Evolutionary conservation across 2,888 invertebrate genomes (phyloP).

Genomic region (Disparrhopalites patrizii): DNA sequence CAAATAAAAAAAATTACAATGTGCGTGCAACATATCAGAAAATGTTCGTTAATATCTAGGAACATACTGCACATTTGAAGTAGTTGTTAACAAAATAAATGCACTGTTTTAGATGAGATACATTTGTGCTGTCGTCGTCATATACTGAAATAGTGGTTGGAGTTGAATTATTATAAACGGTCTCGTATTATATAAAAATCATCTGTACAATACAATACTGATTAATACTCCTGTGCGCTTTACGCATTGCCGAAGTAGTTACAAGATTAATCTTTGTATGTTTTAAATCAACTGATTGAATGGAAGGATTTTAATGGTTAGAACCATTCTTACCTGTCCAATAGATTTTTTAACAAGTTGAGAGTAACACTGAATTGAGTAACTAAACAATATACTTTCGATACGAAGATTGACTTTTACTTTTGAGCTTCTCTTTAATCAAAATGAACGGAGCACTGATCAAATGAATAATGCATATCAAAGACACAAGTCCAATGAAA

Average conservation of each 20-base stretch:
- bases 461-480: conserved; percentile 5
- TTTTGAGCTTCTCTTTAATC: conserved; percentile 1
- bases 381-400: conserved; percentile 2
- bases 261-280: not conserved
- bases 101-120: not conserved
- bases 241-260: too few relatives aligned
- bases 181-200: too few relatives aligned
- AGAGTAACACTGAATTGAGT: too few relatives aligned
- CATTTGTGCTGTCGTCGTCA: not conserved
- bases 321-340: conserved; percentile 24
- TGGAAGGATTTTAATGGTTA: conserved; percentile 19
- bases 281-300: not conserved
- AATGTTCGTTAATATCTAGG: too few relatives aligned
- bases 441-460: conserved; percentile 23
- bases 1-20: conserved; percentile 40
- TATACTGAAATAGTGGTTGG: too few relatives aligned
- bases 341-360: conserved; percentile 17
- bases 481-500: conserved; percentile 4
- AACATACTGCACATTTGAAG: too few relatives aligned
- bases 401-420: conserved; percentile 1
- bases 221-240: too few relatives aligned
- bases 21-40: not conserved
- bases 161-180: too few relatives aligned
- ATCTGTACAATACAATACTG: too few relatives aligned
- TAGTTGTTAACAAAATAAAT: not conserved